Base-by-base conservation (phyloP, 2,113 vertebrate species). In the Petromus typicus region DNA sequence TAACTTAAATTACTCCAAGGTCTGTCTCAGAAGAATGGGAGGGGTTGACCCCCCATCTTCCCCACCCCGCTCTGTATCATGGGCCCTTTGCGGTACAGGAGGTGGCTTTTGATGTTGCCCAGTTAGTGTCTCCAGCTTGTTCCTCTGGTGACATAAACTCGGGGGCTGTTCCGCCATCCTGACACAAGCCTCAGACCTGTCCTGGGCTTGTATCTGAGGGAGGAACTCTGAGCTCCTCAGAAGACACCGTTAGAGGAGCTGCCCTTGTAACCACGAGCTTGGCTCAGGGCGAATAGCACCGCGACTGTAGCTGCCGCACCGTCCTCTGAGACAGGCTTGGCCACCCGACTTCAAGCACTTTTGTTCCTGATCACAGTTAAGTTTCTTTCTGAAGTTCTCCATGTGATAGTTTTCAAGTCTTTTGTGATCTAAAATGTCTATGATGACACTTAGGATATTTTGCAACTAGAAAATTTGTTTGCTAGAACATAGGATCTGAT, bases 381-480 rank as follows among this genome's bases (percentile, higher is more conserved):
- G 48, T 66, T 76, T 22, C 63, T 94, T 86, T 63, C 57, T 86
- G 30, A 91, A 89, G 40, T 25, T 61, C 57, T 45, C 56, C 5
- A 13, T 48, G 25, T 90, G 71, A 17, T 69, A 78, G 48, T 82
- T 71, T 27, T 34, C 8, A 64, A 27, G 64, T 32, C 90, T 88
- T 88, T 84, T 63, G 56, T 69, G 73, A 71, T 17, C 57, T 57
- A 17, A 69, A 64, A 73, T 56, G 25, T 64, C 48, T 81, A 1
- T 81, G 85, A 63, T 22, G 85, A 89, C 56, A 81, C 61, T 84
- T 56, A 6, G 22, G 37, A 25, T 23, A 34, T 82, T 83, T 51
- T 67, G n/a, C 83, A 89, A 90, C 43, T 61, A 16, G 23, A 76
- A 94, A 86, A 66, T 40, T 75, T 91, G 80, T 34, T 81, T 92